Evolutionary conservation across 2,113 vertebrate species (phyloP).

Genomic region (Podarcis raffonei): DNA sequence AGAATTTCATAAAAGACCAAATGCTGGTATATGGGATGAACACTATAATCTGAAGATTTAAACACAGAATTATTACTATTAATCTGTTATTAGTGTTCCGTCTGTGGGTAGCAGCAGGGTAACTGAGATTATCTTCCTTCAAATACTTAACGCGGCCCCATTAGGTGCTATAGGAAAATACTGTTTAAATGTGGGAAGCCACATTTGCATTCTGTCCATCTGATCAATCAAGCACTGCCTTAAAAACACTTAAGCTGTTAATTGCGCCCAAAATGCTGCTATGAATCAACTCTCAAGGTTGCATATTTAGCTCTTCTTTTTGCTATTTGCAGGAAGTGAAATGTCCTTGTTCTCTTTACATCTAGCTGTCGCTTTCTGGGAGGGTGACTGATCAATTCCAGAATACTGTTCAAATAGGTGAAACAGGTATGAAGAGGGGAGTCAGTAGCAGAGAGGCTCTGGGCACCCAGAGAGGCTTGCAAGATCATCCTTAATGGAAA

Average conservation of each 20-base stretch:
- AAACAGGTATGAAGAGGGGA: not conserved
- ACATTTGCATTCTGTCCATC: conserved; percentile 23
- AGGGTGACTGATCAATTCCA: not conserved
- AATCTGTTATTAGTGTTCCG: not conserved
- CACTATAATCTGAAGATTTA: conserved; percentile 5
- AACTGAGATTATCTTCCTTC: not conserved
- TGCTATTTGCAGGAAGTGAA: not conserved
- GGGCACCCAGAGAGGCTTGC: not conserved
- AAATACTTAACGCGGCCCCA: conserved; percentile 1
- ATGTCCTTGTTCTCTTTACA: not conserved
- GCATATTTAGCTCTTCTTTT: not conserved
- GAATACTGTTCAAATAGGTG: not conserved
- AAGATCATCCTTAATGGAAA: not conserved
- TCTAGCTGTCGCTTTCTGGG: not conserved
- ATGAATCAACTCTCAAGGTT: not conserved
- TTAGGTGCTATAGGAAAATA: not conserved
- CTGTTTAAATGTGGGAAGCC: not conserved
- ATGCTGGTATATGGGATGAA: not conserved
- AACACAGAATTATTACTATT: conserved; percentile 15
- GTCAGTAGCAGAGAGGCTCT: not conserved
- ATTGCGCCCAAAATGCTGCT: conserved; percentile 8
- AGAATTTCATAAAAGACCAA: conserved; percentile 10
- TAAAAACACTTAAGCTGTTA: conserved; percentile 21
- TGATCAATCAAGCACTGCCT: not conserved
- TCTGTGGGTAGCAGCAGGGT: not conserved